A percentile compares a stretch with the other conserved stretches of the same genome.
phyloP scores from a whole-genome alignment of 1,140 invertebrate genomes.

The Caenorhabditis briggsae region DNA sequence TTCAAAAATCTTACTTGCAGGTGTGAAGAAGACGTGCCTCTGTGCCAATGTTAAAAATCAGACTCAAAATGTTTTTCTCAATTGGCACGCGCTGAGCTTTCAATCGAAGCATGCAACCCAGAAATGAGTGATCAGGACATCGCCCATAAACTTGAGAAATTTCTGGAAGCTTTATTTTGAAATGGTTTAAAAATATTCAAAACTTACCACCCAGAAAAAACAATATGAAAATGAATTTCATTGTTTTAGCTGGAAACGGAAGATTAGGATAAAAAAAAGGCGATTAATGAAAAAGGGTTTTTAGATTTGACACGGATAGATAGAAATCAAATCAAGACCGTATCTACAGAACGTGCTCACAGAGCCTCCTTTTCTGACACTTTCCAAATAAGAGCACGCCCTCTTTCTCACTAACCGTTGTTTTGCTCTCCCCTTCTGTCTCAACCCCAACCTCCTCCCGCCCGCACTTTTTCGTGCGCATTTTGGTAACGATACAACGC shows the following conservation, averaged over 20 bases:
- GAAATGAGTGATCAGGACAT: constrained; percentile 64
- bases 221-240: constrained; percentile 2
- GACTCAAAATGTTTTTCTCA: constrained; percentile 65
- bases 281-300: neutral
- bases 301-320: constrained; percentile 46
- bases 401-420: constrained; percentile 44
- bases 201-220: constrained; percentile 16
- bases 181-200: neutral
- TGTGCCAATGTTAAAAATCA: constrained; percentile 64
- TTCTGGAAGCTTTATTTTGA: neutral
- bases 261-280: neutral
- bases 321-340: constrained; percentile 33
- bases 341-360: constrained; percentile 46
- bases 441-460: neutral
- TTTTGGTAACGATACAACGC: constrained; percentile 54
- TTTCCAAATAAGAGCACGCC: constrained; percentile 52
- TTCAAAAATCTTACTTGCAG: constrained; percentile 60
- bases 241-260: neutral
- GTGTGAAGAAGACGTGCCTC: constrained; percentile 65
- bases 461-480: constrained; percentile 52
- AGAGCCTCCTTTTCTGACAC: constrained; percentile 1
- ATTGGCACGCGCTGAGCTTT: constrained; percentile 66
- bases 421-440: constrained; percentile 1
- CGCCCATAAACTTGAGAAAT: neutral
- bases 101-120: constrained; percentile 64